A percentile compares a stretch with the other conserved stretches of the same genome.
Evolutionary conservation across 1,140 invertebrate species (phyloP).

Genomic region (Pachyrhynchus sulphureomaculatus): DNA sequence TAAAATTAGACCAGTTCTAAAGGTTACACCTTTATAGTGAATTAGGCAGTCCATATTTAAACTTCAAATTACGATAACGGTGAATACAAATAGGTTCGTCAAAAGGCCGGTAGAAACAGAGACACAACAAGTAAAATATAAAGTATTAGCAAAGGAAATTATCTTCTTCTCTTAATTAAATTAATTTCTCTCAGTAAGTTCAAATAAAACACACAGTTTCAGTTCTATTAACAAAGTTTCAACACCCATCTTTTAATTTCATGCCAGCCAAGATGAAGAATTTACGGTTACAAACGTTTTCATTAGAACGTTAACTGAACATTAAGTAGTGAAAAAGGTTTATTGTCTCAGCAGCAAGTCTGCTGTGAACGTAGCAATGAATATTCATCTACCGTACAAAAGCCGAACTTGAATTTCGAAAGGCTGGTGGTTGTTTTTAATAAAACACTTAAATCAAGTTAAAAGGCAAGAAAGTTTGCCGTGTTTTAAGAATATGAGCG

Average conservation of each 20-base stretch:
- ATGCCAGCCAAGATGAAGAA: conserved; percentile 10
- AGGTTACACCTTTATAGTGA: too few species aligned
- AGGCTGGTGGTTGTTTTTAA: conserved; percentile 35
- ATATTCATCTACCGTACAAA: conserved; percentile 35
- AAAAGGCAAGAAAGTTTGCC: conserved; percentile 33
- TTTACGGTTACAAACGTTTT: conserved; percentile 22
- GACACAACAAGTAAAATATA: too few species aligned
- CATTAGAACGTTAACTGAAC: conserved; percentile 22
- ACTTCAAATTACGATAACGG: too few species aligned
- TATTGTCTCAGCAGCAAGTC: conserved; percentile 11
- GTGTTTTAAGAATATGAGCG: conserved; percentile 33
- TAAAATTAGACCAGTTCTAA: too few species aligned
- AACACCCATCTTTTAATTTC: conserved; percentile 8
- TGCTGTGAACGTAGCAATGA: conserved; percentile 33
- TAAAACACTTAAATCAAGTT: conserved; percentile 42
- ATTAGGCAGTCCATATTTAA: too few species aligned
- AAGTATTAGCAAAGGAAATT: too few species aligned
- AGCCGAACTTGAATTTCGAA: conserved; percentile 30
- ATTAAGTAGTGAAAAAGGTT: conserved; percentile 21
- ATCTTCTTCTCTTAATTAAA: too few species aligned
- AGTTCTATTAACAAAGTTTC: neutral
- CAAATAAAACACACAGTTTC: conserved; percentile 5
- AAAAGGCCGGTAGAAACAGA: too few species aligned
- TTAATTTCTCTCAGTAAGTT: neutral
- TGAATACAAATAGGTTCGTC: too few species aligned